A percentile compares a stretch with the other conserved stretches of the same genome.
These are phyloP conservation scores for Gnatocerus cornutus DNA, from an alignment of 2,888 invertebrate genomes.

Conservation along the genomic window DNA sequence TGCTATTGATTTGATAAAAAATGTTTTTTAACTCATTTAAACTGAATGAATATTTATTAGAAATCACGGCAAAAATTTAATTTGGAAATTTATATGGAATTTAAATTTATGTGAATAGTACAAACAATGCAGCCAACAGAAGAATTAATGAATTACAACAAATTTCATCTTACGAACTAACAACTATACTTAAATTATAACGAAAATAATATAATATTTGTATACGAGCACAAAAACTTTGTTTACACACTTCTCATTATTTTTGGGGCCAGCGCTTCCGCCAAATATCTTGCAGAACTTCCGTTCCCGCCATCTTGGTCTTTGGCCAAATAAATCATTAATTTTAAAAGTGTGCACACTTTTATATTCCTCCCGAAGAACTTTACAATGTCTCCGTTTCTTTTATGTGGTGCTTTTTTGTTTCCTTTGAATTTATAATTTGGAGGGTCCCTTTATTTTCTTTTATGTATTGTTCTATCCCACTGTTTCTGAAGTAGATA, in stretches of 20 bases:
- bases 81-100: too few relatives aligned
- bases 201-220: not conserved
- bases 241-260: conserved; percentile 30
- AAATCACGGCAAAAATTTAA: too few relatives aligned
- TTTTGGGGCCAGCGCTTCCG: conserved; percentile 49
- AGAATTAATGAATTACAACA: too few relatives aligned
- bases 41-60: too few relatives aligned
- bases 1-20: too few relatives aligned
- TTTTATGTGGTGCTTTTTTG: conserved; percentile 55
- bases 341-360: conserved; percentile 63
- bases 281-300: conserved; percentile 55
- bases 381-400: conserved; percentile 57
- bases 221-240: not conserved
- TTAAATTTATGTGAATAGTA: too few relatives aligned
- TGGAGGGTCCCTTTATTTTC: conserved; percentile 49
- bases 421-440: conserved; percentile 61
- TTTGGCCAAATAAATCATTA: conserved; percentile 64
- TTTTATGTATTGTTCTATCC: conserved; percentile 40
- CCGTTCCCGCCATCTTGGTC: conserved; percentile 59
- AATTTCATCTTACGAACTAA: too few relatives aligned
- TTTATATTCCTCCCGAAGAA: conserved; percentile 59
- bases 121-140: too few relatives aligned
- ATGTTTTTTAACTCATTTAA: too few relatives aligned
- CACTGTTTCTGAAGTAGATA: conserved; percentile 31
- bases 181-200: not conserved